Evolutionary conservation across 2,888 invertebrate genomes (phyloP).

Genomic region (Microdon myrmicae): DNA sequence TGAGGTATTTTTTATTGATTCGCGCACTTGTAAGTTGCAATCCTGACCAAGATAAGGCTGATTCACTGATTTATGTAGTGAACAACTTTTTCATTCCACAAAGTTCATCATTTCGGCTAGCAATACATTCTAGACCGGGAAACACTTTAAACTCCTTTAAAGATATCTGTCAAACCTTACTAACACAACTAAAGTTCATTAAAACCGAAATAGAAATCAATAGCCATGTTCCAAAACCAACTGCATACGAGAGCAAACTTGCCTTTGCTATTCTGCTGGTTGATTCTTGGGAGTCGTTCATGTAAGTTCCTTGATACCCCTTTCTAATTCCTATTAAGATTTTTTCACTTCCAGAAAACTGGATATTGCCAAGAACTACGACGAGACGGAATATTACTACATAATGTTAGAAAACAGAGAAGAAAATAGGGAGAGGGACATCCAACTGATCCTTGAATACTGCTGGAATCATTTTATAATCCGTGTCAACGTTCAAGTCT

Average conservation of each 20-base stretch:
- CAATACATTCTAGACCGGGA: constrained; percentile 55
- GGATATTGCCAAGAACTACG: constrained; percentile 54
- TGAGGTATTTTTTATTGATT: too few relatives aligned
- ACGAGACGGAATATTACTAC: constrained; percentile 58
- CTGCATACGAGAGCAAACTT: constrained; percentile 18
- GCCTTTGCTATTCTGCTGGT: constrained; percentile 54
- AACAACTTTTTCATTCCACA: constrained; percentile 55
- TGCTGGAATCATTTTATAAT: constrained; percentile 59
- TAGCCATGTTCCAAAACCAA: background rate
- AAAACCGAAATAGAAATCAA: constrained; percentile 55
- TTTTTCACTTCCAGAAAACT: constrained; percentile 55
- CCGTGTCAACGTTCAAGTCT: constrained; percentile 59
- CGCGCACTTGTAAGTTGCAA: constrained; percentile 8
- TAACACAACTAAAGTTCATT: constrained; percentile 54
- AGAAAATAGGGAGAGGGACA: constrained; percentile 48
- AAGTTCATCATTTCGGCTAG: constrained; percentile 54
- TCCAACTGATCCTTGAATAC: constrained; percentile 57
- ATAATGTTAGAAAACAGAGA: constrained; percentile 59
- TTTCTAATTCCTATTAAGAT: too few relatives aligned
- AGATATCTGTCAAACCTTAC: constrained; percentile 54
- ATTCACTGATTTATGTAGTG: constrained; percentile 54
- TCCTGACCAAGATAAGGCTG: constrained; percentile 55
- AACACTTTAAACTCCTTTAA: constrained; percentile 54
- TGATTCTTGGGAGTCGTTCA: constrained; percentile 59
- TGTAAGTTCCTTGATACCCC: too few relatives aligned